Conservation (phyloP, 2,113 vertebrate species). For the Euleptes europaea region DNA sequence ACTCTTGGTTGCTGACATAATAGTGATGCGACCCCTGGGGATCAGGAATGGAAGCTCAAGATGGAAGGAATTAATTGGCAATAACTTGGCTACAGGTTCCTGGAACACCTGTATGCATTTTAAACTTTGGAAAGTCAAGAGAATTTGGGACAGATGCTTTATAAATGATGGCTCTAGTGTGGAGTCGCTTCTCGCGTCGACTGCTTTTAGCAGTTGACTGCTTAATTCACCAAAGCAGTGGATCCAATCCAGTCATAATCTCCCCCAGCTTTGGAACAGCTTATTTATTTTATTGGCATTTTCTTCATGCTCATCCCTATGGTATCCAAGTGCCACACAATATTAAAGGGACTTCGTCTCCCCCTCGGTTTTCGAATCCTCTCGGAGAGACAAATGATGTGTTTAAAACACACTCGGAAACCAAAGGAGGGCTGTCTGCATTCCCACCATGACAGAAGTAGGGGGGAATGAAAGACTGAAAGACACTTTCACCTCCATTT, state of each 20-base stretch:
- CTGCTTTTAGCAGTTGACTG: not conserved
- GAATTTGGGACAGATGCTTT: slow-evolving; percentile 23
- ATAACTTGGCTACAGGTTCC: slow-evolving; percentile 29
- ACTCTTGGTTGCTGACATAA: too few relatives aligned
- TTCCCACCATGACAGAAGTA: not conserved
- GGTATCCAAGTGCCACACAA: not conserved
- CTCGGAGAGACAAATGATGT: slow-evolving; percentile 27
- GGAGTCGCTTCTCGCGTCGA: slow-evolving; percentile 16
- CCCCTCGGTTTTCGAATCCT: slow-evolving; percentile 30
- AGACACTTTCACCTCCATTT: not conserved
- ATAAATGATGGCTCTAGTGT: not conserved
- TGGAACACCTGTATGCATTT: slow-evolving; percentile 21
- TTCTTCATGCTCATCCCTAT: not conserved
- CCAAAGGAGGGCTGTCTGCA: not conserved
- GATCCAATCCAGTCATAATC: slow-evolving; percentile 42
- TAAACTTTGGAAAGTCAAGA: slow-evolving; percentile 16
- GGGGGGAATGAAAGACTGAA: not conserved
- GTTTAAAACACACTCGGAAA: not conserved
- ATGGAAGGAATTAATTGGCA: slow-evolving; percentile 58
- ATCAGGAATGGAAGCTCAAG: slow-evolving; percentile 9
- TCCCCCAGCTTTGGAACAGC: slow-evolving; percentile 5
- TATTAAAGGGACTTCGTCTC: slow-evolving; percentile 33
- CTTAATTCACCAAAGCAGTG: slow-evolving; percentile 18
- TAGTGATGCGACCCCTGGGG: slow-evolving; percentile 43
- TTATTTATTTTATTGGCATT: slow-evolving; percentile 18